phyloP scores from a whole-genome alignment of 2,888 invertebrate species.

The Tetranychus piercei region DNA sequence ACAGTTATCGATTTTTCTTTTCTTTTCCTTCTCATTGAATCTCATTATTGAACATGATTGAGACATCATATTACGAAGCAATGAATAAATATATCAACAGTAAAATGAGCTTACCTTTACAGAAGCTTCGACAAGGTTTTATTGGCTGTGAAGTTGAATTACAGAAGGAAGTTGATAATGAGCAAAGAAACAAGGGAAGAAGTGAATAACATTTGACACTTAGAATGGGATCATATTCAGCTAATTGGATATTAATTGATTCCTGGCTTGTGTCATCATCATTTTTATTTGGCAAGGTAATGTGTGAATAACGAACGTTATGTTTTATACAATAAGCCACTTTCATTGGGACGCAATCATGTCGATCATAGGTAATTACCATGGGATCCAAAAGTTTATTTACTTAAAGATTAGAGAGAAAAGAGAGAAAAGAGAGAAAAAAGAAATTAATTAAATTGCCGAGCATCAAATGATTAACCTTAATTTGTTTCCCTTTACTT shows the following conservation, averaged over 20 bases:
- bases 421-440: too few relatives aligned
- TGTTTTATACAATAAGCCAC: constrained; percentile 27
- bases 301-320: constrained; percentile 26
- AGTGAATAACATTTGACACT: constrained; percentile 27
- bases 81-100: background rate
- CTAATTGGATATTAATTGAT: constrained; percentile 24
- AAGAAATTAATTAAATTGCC: too few relatives aligned
- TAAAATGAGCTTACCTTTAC: constrained; percentile 23
- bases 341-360: constrained; percentile 23
- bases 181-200: constrained; percentile 27
- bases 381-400: background rate
- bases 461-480: too few relatives aligned
- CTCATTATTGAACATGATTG: too few relatives aligned
- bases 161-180: constrained; percentile 5
- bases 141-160: constrained; percentile 13
- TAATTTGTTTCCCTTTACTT: too few relatives aligned
- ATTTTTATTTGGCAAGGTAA: constrained; percentile 23
- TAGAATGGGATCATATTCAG: constrained; percentile 25
- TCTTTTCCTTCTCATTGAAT: too few relatives aligned
- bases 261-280: constrained; percentile 23
- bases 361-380: background rate
- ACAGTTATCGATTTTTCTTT: too few relatives aligned
- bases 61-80: too few relatives aligned
- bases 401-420: background rate
- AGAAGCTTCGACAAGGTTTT: constrained; percentile 24